Evolutionary conservation across 2,888 invertebrate species (phyloP).

Genomic region (Melangyna quadrimaculata): DNA sequence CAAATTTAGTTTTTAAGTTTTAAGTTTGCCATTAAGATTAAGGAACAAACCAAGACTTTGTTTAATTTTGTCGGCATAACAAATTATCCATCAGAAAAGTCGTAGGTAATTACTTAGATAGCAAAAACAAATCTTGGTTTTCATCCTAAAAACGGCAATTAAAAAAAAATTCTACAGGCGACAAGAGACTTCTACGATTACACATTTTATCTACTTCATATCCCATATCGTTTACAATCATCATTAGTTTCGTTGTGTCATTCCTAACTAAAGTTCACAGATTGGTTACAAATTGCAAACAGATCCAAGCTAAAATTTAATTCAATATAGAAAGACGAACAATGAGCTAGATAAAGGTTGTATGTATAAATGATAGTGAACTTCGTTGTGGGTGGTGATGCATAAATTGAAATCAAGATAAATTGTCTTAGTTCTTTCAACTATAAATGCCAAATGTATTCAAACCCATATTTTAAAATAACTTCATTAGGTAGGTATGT

Average conservation of each 20-base stretch:
- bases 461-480: not conserved
- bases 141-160: too few relatives aligned
- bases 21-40: too few relatives aligned
- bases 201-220: too few relatives aligned
- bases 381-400: not conserved
- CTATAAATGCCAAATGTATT: not conserved
- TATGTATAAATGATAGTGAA: not conserved
- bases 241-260: not conserved
- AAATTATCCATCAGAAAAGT: too few relatives aligned
- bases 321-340: not conserved
- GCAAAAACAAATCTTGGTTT: too few relatives aligned
- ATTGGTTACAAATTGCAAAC: not conserved
- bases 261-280: not conserved
- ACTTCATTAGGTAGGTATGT: too few relatives aligned
- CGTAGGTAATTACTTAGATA: too few relatives aligned
- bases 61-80: too few relatives aligned
- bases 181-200: too few relatives aligned
- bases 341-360: not conserved
- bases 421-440: not conserved
- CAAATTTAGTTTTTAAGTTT: too few relatives aligned
- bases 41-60: too few relatives aligned
- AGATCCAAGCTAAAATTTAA: not conserved
- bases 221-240: not conserved
- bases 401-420: not conserved
- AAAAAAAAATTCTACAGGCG: too few relatives aligned